phyloP scores from a whole-genome alignment of 2,113 vertebrate species.

The Ardeotis arabs region DNA sequence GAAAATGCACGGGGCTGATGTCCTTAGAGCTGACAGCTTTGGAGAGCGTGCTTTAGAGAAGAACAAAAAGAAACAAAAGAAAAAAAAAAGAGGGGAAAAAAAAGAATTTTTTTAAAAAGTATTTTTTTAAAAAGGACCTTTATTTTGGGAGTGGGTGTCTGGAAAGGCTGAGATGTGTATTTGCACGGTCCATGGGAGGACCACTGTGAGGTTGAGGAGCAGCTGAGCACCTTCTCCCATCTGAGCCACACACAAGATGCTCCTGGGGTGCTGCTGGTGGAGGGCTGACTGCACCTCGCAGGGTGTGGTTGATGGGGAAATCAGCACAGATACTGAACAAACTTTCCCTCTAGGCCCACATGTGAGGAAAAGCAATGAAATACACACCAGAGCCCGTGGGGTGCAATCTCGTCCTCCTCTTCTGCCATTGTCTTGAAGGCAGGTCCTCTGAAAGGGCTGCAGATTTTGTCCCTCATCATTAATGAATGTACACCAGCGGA shows the following conservation, averaged over 20 bases:
- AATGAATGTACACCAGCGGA: not conserved
- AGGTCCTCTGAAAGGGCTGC: not conserved
- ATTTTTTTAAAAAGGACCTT: not conserved
- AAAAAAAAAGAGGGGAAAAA: not conserved
- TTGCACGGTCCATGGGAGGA: not conserved
- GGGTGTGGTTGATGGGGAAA: not conserved
- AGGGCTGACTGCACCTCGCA: not conserved
- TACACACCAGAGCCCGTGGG: fast-evolving
- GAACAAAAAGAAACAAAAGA: not conserved
- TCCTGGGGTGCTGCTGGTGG: not conserved
- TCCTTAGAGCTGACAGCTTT: not conserved
- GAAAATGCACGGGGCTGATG: not conserved
- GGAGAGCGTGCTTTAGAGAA: not conserved
- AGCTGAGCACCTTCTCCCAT: not conserved
- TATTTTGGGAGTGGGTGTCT: not conserved
- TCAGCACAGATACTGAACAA: not conserved
- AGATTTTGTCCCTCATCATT: not conserved
- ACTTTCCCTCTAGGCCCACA: not conserved
- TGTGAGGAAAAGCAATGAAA: not conserved
- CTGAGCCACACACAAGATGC: not conserved
- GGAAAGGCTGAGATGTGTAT: not conserved
- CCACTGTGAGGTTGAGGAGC: not conserved
- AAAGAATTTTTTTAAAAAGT: not conserved
- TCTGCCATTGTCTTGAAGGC: not conserved
- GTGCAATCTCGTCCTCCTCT: not conserved